These are phyloP conservation scores for Lydus trimaculatus DNA, from an alignment of 2,888 invertebrate genomes.

Conservation along the genomic window DNA sequence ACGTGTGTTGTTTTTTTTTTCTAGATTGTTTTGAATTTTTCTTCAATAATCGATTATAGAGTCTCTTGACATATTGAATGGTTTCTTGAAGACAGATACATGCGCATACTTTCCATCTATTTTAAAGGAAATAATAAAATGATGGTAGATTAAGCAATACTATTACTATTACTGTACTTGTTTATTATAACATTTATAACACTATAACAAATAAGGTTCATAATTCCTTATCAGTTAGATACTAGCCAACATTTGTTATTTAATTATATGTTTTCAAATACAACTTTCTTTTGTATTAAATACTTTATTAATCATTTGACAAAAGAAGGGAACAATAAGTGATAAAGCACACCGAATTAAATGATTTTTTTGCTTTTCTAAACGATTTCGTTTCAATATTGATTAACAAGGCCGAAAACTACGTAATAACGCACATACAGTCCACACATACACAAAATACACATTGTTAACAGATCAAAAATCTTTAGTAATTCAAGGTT, in stretches of 20 bases:
- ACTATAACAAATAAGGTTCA: constrained; percentile 20
- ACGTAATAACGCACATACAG: neutral
- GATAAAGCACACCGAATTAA: neutral
- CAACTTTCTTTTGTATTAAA: neutral
- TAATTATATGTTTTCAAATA: neutral
- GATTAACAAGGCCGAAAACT: neutral
- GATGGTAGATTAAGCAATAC: constrained; percentile 29
- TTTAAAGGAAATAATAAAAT: constrained; percentile 18
- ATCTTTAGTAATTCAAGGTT: neutral
- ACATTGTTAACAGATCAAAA: neutral
- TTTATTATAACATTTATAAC: neutral
- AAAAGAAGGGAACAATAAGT: neutral
- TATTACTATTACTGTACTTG: constrained; percentile 16
- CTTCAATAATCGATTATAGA: neutral
- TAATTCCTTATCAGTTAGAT: constrained; percentile 18
- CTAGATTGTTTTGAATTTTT: too few species aligned
- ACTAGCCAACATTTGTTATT: neutral
- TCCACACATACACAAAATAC: too few species aligned
- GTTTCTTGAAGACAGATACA: neutral
- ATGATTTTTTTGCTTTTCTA: too few species aligned
- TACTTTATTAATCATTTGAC: neutral
- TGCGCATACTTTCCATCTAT: neutral
- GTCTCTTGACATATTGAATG: neutral
- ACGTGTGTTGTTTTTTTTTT: neutral
- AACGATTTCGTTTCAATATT: neutral